These are phyloP conservation scores for Cheirogaleus major DNA, from an alignment of 2,797 vertebrate genomes.

Conservation along the genomic window DNA sequence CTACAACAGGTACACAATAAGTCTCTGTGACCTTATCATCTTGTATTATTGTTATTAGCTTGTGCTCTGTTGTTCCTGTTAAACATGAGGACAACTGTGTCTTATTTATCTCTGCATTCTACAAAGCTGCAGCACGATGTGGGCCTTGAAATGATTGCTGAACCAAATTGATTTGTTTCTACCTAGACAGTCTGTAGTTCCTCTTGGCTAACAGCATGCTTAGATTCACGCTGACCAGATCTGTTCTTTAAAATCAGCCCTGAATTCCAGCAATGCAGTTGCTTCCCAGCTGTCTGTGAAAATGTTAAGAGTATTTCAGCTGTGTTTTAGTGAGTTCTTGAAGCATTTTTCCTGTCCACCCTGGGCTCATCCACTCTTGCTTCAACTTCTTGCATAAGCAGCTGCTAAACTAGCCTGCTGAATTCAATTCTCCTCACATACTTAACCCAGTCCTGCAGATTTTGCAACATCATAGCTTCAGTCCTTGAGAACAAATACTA, in stretches of 20 bases:
- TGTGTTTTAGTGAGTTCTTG: slow-evolving; percentile 58
- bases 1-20: not conserved
- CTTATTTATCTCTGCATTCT: not conserved
- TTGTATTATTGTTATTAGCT: not conserved
- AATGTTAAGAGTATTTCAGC: slow-evolving; percentile 9
- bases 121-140: not conserved
- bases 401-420: slow-evolving; percentile 47
- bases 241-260: slow-evolving; percentile 45
- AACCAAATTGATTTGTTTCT: not conserved
- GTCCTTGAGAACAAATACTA: slow-evolving; percentile 18
- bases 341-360: slow-evolving; percentile 50
- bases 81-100: not conserved
- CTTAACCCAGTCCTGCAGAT: slow-evolving; percentile 13
- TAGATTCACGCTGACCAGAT: not conserved
- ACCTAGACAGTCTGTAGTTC: not conserved
- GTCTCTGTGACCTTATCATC: not conserved
- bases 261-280: slow-evolving; percentile 8
- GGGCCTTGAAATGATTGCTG: not conserved
- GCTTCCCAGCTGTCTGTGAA: slow-evolving; percentile 51
- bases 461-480: slow-evolving; percentile 7
- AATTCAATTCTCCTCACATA: slow-evolving; percentile 54
- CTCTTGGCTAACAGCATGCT: not conserved
- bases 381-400: slow-evolving; percentile 57
- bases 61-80: not conserved
- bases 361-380: slow-evolving; percentile 17